Percentiles rank a stretch among this genome's conserved stretches.
These are phyloP conservation scores for Luperina testacea DNA, from an alignment of 2,888 invertebrate genomes.

Conservation along the genomic window DNA sequence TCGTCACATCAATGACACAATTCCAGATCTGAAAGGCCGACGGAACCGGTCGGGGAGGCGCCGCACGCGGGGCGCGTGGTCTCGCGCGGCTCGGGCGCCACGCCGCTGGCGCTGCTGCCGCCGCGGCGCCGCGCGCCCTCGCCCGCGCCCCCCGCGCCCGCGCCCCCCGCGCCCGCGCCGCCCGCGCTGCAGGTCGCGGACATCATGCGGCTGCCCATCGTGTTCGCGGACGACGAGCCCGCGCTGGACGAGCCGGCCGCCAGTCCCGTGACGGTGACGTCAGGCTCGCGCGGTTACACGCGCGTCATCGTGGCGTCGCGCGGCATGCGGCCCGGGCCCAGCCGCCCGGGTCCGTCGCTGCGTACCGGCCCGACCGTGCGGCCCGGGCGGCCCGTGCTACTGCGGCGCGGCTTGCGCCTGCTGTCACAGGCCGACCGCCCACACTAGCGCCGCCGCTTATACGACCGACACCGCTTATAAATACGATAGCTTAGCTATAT, in stretches of 20 bases:
- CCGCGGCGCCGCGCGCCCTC: conserved; percentile 69
- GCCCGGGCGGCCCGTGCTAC: conserved; percentile 66
- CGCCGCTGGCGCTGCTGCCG: conserved; percentile 75
- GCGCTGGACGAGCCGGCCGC: conserved; percentile 42
- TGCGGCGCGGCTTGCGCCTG: conserved; percentile 69
- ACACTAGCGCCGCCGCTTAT: conserved; percentile 34
- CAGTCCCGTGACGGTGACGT: conserved; percentile 49
- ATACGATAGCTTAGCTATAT: neutral
- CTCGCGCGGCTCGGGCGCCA: conserved; percentile 29
- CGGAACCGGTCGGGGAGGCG: conserved; percentile 68
- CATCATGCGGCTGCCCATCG: conserved; percentile 91
- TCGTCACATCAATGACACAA: neutral
- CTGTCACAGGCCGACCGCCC: conserved; percentile 61
- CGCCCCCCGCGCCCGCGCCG: conserved; percentile 66
- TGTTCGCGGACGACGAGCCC: conserved; percentile 90
- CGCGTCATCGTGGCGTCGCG: conserved; percentile 64
- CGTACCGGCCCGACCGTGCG: conserved; percentile 36
- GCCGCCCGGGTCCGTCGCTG: conserved; percentile 34
- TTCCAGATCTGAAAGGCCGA: conserved; percentile 61
- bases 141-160: conserved; percentile 63
- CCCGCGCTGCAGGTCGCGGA: conserved; percentile 74
- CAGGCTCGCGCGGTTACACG: conserved; percentile 48
- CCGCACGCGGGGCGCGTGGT: neutral
- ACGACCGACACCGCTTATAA: neutral
- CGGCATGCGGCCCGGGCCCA: conserved; percentile 68